These are phyloP conservation scores for Callyntrura guangdongensis DNA, from an alignment of 2,888 invertebrate species.

Conservation along the genomic window DNA sequence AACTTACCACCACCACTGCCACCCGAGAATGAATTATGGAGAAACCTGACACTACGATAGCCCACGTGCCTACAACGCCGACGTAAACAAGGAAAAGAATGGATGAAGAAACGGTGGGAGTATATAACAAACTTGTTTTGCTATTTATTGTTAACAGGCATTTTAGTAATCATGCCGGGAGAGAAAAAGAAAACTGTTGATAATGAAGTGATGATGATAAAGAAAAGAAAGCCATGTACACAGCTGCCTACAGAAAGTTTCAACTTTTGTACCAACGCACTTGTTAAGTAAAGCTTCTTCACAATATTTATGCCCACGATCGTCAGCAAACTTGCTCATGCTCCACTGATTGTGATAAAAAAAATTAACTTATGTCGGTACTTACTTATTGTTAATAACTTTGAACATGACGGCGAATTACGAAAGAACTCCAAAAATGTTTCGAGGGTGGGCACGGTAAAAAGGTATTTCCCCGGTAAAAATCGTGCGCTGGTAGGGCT, in stretches of 20 bases:
- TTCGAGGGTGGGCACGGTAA: neutral
- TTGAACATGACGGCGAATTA: neutral
- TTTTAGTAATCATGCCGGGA: conserved; percentile 1
- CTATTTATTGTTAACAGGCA: conserved; percentile 51
- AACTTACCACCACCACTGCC: neutral
- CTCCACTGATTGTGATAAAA: conserved; percentile 11
- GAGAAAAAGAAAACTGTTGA: conserved; percentile 13
- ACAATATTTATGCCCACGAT: neutral
- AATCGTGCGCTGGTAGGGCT: neutral
- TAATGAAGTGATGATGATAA: conserved; percentile 7
- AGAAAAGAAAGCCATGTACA: neutral
- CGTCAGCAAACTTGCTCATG: neutral
- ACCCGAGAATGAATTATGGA: conserved; percentile 60
- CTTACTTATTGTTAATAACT: neutral
- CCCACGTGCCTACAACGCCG: conserved; percentile 26
- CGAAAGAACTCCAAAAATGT: neutral
- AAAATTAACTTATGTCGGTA: conserved; percentile 22
- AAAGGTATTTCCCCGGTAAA: neutral
- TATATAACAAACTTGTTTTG: conserved; percentile 34
- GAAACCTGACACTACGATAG: conserved; percentile 70
- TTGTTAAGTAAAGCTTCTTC: neutral
- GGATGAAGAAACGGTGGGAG: too few species aligned
- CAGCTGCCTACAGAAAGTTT: neutral
- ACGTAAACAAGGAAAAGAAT: conserved; percentile 50
- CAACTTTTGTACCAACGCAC: neutral